Evolutionary conservation across 30 jellyfish, hydroid and myxozoan genomes (phyloP).

Genomic region (Chrysaora quinquecirrha): DNA sequence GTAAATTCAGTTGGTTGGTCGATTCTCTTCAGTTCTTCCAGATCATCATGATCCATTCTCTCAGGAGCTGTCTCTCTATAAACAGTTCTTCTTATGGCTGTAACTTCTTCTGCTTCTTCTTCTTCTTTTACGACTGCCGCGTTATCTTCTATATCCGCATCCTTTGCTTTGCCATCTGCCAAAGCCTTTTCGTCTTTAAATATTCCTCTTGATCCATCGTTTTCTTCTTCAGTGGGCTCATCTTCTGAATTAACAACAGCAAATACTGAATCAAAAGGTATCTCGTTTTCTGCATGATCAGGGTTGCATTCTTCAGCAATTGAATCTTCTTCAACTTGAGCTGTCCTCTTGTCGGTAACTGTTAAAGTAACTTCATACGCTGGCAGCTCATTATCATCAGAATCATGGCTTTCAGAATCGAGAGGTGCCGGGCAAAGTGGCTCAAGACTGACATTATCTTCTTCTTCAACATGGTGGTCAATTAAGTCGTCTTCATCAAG

Average conservation of each 20-base stretch:
- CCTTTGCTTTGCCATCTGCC: too few species aligned
- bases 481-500: neutral
- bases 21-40: neutral
- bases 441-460: neutral
- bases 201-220: neutral
- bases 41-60: neutral
- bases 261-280: neutral
- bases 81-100: conserved; percentile 1
- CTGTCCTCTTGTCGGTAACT: neutral
- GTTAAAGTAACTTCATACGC: too few species aligned
- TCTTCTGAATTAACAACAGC: neutral
- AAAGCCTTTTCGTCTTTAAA: too few species aligned
- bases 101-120: neutral
- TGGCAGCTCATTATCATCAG: neutral
- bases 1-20: neutral
- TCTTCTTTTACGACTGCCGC: neutral
- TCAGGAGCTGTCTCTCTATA: neutral
- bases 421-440: neutral
- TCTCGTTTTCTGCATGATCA: neutral
- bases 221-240: neutral
- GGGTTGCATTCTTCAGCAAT: neutral
- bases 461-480: neutral
- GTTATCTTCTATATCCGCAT: neutral
- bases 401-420: too few species aligned
- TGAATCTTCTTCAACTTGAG: neutral